Evolutionary conservation across 1,140 invertebrate species (phyloP).

Genomic region (Pemphigus obesinymphae): DNA sequence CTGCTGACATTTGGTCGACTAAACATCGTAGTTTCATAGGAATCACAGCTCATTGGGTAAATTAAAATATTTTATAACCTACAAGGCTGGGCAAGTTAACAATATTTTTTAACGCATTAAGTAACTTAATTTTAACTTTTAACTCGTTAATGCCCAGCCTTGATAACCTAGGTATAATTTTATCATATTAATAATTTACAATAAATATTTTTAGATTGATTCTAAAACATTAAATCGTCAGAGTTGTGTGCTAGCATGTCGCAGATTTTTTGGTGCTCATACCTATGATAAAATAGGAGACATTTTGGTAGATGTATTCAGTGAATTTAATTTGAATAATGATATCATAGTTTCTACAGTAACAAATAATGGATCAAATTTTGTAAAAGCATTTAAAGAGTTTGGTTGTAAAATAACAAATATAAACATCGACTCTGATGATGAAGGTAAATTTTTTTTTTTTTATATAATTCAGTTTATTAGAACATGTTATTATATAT

Average conservation of each 20-base stretch:
- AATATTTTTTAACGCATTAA: no score
- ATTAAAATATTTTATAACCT: not conserved
- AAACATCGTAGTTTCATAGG: no score
- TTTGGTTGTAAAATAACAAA: not conserved
- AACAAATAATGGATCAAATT: not conserved
- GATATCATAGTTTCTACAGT: not conserved
- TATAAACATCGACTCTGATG: not conserved
- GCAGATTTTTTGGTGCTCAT: not conserved
- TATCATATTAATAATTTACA: not conserved
- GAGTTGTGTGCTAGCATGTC: not conserved
- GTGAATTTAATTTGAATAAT: not conserved
- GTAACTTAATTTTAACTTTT: no score
- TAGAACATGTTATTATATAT: not conserved
- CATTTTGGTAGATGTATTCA: not conserved
- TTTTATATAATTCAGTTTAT: no score
- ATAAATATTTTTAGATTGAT: not conserved
- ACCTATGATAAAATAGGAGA: not conserved
- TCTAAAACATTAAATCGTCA: not conserved
- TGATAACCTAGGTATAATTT: no score
- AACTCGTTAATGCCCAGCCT: no score
- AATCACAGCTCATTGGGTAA: not conserved
- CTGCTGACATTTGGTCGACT: no score
- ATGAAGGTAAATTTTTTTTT: not conserved
- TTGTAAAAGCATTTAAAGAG: not conserved
- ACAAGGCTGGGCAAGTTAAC: not conserved